Base-by-base conservation (phyloP, 2,113 vertebrate genomes). In the Gallinago jamesoni region DNA sequence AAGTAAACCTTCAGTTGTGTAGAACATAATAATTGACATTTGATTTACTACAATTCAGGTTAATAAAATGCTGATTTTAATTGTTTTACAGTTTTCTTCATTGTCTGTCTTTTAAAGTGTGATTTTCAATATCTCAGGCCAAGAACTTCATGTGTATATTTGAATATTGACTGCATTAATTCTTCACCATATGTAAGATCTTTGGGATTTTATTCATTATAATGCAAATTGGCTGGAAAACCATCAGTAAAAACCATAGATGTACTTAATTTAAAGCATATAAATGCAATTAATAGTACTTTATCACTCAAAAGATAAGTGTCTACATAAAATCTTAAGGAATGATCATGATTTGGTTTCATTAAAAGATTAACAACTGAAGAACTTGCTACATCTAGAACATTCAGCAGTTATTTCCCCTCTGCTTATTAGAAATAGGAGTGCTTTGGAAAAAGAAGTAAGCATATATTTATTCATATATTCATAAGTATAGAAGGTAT, bases 261-360 rank as follows among this genome's bases (percentile, higher is more conserved):
- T 94, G 95, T 98, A 97, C 97, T 98, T 98, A 92, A 98, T 98
- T 98, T 98, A 97, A 98, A 98, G 94, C 91, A 96, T 96, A 98
- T 98, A 98, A 98, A 98, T 98, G 97, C 97, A 98, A 98, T 98
- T 98, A 98, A 97, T 98, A 96, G 95, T 83, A 96, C 96, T 97
- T 98, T 95, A 95, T 98, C 93, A 97, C 28, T 73, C 56, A 72
- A 97, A 98, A 98, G 95, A 95, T 98, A 98, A 98, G 94, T 96
- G 94, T 97, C 93, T 95, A 96, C 74, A 97, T 92, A 96, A 97
- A 84, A 87, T 78, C 53, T 94, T 90, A 89, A 56, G 52, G n/a
- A 87, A 84, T 47, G 4, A 94, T 78, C n/a, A 78, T 37, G 24
- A 10, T 68, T 84, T 72, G 8, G 10, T 87, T 85, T 75, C 50